Evolutionary conservation across 2,797 vertebrate species (phyloP).

Genomic region (Coregonus sp.): DNA sequence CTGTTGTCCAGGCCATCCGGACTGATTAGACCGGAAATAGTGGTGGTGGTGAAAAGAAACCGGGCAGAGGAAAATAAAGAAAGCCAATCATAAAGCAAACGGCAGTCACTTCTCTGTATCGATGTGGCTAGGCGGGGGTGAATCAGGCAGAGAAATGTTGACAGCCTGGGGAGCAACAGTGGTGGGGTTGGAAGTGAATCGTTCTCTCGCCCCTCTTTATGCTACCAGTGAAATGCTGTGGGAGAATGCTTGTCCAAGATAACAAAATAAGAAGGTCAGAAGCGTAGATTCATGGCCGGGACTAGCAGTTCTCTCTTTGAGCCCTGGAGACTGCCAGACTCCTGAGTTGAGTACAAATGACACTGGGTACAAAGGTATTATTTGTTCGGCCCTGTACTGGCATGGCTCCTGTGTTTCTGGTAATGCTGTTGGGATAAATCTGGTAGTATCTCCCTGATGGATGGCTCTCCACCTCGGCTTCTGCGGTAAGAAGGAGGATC

Average conservation of each 20-base stretch:
- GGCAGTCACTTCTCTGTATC: constrained; percentile 77
- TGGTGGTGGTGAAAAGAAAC: constrained; percentile 32
- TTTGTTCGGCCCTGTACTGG: constrained; percentile 72
- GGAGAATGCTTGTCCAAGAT: constrained; percentile 70
- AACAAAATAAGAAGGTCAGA: constrained; percentile 66
- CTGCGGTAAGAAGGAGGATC: neutral
- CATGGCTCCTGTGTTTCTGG: constrained; percentile 62
- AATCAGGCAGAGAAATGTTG: constrained; percentile 70
- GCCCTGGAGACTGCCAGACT: constrained; percentile 51
- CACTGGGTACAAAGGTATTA: constrained; percentile 72
- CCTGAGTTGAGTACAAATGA: constrained; percentile 71
- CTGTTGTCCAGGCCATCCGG: constrained; percentile 65
- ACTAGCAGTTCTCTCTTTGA: constrained; percentile 61
- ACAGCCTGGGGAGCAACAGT: constrained; percentile 77
- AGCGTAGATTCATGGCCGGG: constrained; percentile 63
- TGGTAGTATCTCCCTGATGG: constrained; percentile 39
- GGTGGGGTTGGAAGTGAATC: constrained; percentile 72
- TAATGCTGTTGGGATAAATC: constrained; percentile 57
- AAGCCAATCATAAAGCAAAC: constrained; percentile 80
- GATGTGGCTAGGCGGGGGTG: constrained; percentile 72
- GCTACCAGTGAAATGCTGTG: constrained; percentile 67
- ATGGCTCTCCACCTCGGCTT: constrained; percentile 25
- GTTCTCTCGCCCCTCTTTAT: constrained; percentile 53
- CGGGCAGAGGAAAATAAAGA: constrained; percentile 71
- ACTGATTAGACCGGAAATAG: constrained; percentile 72